Base-by-base conservation (phyloP, 2,113 vertebrate genomes). In the Chaetops frenatus region DNA sequence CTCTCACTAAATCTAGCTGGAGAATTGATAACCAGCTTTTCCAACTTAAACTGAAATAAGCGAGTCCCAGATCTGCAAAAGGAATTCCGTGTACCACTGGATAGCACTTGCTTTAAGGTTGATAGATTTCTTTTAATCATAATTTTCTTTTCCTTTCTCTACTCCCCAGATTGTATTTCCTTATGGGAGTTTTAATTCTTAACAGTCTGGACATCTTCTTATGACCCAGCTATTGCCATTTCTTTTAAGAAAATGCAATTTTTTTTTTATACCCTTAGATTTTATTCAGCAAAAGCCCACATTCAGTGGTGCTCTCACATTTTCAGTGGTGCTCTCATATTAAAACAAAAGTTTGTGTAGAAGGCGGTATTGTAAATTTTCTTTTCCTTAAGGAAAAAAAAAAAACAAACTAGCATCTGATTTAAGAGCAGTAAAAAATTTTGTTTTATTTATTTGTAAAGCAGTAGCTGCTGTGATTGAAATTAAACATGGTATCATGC, bases 401-500 rank as follows among this genome's bases (percentile, higher is more conserved):
- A 21, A 67, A 47, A 28, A 7, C 0, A 48, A 11, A n/a, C n/a
- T 38, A 38, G 35, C 50, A 38, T 85, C 81, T 85, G 88, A 78
- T 91, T 92, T 90, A 94, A 65, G 57, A 92, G 69, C 42, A 80
- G 85, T 79, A 89, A 62, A 88, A 76, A 56, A 5, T 28, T 47
- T 79, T 69, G 27, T 89, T 95, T 92, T 96, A 91, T 94, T 97
- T 96, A 96, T 94, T 92, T 92, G 62, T 81, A 72, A 95, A 94
- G 93, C 27, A 47, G 27, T 96, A 94, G 94, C 96, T 97, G 92
- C 96, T 95, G 94, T 96, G 96, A 96, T 95, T 96, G 92, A 97
- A 97, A 97, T 97, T 97, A 97, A 97, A 96, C 73, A 81, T 60
- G 94, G 84, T 86, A 76, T 94, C 96, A 85, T 89, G 96, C 96